Conservation (phyloP, 2,797 vertebrate genomes). For the Rhinophrynus dorsalis region DNA sequence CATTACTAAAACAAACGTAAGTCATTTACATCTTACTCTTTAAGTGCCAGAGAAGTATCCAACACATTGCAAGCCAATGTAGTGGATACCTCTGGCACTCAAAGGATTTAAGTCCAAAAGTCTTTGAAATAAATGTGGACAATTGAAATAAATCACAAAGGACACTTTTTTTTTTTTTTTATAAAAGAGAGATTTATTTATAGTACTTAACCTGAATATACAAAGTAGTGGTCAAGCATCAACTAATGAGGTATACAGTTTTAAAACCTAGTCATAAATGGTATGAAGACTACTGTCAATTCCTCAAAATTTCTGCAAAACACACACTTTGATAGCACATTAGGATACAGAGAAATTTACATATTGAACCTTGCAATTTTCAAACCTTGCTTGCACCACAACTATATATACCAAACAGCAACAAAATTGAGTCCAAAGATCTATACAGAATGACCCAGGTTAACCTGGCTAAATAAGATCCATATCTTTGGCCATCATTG, state of each 20-base stretch:
- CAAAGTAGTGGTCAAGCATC: slow-evolving; percentile 81
- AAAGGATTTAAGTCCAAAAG: too few relatives aligned
- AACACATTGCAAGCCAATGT: too few relatives aligned
- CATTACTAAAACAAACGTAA: too few relatives aligned
- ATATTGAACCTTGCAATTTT: slow-evolving; percentile 44
- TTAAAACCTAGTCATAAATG: slow-evolving; percentile 38
- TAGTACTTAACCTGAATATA: slow-evolving; percentile 83
- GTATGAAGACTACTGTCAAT: slow-evolving; percentile 30
- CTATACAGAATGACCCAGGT: slow-evolving; percentile 70
- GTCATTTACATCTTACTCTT: too few relatives aligned
- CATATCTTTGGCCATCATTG: slow-evolving; percentile 83
- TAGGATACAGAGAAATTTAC: slow-evolving; percentile 48
- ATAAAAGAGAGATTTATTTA: slow-evolving; percentile 84
- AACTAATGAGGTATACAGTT: slow-evolving; percentile 51
- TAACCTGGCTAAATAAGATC: slow-evolving; percentile 79
- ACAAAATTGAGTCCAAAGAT: slow-evolving; percentile 43
- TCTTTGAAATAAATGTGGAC: too few relatives aligned
- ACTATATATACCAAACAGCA: slow-evolving; percentile 52
- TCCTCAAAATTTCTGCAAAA: slow-evolving; percentile 39
- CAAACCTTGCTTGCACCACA: slow-evolving; percentile 67
- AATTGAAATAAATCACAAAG: too few relatives aligned
- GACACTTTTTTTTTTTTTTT: slow-evolving; percentile 16
- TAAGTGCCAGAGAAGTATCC: too few relatives aligned
- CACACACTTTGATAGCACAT: slow-evolving; percentile 46
- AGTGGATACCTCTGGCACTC: too few relatives aligned